phyloP scores from a whole-genome alignment of 2,797 vertebrate genomes.

The Sebastes cheni region DNA sequence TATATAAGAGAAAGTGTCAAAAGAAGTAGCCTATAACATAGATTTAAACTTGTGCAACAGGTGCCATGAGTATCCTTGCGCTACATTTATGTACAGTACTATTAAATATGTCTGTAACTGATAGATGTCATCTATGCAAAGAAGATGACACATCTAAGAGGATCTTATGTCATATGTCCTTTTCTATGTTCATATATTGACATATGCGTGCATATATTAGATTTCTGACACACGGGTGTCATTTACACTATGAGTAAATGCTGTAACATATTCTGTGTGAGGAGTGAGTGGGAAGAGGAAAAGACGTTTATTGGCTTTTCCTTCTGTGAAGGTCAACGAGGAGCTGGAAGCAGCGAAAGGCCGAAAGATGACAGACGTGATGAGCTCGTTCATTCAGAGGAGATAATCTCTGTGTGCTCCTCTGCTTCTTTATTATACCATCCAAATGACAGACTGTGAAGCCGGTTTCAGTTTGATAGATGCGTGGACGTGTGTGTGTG shows the following conservation, averaged over 20 bases:
- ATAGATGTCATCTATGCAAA: no score
- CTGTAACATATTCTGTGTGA: neutral
- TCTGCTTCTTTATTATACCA: neutral
- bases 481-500: neutral
- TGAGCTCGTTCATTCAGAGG: constrained; percentile 8
- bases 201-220: neutral
- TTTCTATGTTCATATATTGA: neutral
- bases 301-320: neutral
- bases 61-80: no score
- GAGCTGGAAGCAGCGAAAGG: neutral
- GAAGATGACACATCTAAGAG: no score
- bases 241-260: neutral
- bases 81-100: no score
- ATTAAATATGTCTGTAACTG: no score
- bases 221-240: neutral
- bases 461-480: constrained; percentile 2
- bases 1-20: no score
- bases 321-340: constrained; percentile 7
- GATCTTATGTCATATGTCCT: neutral
- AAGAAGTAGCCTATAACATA: no score
- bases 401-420: neutral
- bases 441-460: neutral
- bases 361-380: neutral
- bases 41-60: no score
- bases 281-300: neutral